These are phyloP conservation scores for Sphenodon punctatus DNA, from an alignment of 2,797 vertebrate genomes.

Conservation along the genomic window DNA sequence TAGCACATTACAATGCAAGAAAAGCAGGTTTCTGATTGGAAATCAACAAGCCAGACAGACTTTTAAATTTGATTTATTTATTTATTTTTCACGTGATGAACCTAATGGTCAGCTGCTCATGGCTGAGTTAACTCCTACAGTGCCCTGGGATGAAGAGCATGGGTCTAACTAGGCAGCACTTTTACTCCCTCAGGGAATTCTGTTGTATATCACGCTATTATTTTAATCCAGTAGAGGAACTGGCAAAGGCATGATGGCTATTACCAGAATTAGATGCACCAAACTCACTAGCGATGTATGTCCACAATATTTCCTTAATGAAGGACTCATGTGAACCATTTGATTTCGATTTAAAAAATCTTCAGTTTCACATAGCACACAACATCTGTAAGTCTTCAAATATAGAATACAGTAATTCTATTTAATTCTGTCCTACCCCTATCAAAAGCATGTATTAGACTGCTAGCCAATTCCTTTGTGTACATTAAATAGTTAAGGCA, in stretches of 20 bases:
- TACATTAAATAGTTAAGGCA: conserved; percentile 20
- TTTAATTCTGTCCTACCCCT: conserved; percentile 15
- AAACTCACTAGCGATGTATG: neutral
- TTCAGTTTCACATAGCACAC: neutral
- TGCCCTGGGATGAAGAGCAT: neutral
- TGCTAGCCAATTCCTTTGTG: conserved; percentile 26
- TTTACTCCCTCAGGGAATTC: neutral
- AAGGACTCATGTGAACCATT: neutral
- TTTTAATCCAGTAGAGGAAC: neutral
- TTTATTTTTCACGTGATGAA: neutral
- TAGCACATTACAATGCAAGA: conserved; percentile 44
- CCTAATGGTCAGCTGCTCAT: neutral
- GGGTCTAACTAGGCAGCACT: neutral
- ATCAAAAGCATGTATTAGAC: neutral
- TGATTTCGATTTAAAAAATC: neutral
- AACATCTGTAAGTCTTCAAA: conserved; percentile 32
- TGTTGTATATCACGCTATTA: neutral
- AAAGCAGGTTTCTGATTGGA: conserved; percentile 40
- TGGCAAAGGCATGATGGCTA: neutral
- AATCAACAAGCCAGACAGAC: neutral
- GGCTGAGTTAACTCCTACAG: neutral
- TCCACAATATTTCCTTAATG: neutral
- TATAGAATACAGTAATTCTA: neutral
- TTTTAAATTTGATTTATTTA: no score
- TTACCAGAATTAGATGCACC: neutral